phyloP scores from a whole-genome alignment of 2,797 vertebrate species.

The Siniperca undulata region DNA sequence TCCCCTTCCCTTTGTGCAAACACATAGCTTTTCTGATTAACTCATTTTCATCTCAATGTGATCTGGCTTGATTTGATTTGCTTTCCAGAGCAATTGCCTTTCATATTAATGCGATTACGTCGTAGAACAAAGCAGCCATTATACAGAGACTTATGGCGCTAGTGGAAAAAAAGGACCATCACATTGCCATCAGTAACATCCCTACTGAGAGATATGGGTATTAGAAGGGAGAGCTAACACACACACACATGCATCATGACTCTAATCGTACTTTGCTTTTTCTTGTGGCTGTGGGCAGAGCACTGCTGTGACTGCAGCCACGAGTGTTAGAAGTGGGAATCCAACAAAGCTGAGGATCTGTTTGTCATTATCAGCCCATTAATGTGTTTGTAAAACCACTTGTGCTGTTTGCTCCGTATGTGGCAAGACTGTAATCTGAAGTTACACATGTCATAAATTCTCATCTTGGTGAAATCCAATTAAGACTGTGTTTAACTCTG shows the following conservation, averaged over 20 bases:
- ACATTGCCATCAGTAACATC: conserved; percentile 79
- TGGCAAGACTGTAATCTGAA: conserved; percentile 68
- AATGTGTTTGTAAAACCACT: conserved; percentile 77
- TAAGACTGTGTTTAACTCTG: conserved; percentile 65
- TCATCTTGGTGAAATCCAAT: conserved; percentile 71
- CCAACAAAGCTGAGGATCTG: conserved; percentile 59
- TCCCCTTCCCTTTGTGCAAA: conserved; percentile 67
- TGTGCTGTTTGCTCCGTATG: conserved; percentile 69
- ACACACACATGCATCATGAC: conserved; percentile 44
- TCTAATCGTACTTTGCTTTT: conserved; percentile 51
- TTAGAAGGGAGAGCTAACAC: conserved; percentile 75
- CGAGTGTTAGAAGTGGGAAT: conserved; percentile 50
- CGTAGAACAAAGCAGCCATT: conserved; percentile 82
- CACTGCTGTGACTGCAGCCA: conserved; percentile 46
- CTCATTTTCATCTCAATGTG: conserved; percentile 82
- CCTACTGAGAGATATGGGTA: conserved; percentile 74
- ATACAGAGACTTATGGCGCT: conserved; percentile 79
- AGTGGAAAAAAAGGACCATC: conserved; percentile 68
- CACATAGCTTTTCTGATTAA: conserved; percentile 77
- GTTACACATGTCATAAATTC: conserved; percentile 79
- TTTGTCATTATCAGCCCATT: conserved; percentile 74
- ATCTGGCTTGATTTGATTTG: conserved; percentile 84
- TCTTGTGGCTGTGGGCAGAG: conserved; percentile 41
- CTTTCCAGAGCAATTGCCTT: conserved; percentile 80
- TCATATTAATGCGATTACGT: conserved; percentile 84